These are phyloP conservation scores for Cataglyphis altisquamis DNA, from an alignment of 2,888 invertebrate genomes.

Conservation along the genomic window DNA sequence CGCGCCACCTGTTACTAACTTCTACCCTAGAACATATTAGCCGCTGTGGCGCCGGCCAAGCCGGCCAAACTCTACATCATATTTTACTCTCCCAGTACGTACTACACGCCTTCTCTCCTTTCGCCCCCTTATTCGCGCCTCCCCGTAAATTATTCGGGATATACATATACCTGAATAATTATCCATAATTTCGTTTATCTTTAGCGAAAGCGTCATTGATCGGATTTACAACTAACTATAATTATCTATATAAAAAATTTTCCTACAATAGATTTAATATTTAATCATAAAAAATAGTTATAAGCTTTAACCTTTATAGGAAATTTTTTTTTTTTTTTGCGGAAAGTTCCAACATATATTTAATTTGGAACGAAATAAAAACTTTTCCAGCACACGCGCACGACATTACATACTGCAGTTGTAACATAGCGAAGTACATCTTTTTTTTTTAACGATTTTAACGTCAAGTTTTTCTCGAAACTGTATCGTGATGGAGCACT, in stretches of 20 bases:
- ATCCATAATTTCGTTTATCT: constrained; percentile 82
- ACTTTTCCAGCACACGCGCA: background rate
- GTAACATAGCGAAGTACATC: background rate
- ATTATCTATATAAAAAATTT: background rate
- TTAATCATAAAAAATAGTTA: background rate
- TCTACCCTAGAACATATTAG: constrained; percentile 83
- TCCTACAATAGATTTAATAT: background rate
- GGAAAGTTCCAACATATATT: background rate
- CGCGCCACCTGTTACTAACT: constrained; percentile 86
- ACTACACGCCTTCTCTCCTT: constrained; percentile 52
- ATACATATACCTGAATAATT: constrained; percentile 82
- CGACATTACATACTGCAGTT: background rate
- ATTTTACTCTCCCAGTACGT: constrained; percentile 79
- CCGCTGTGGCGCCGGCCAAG: constrained; percentile 76
- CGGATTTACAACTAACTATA: constrained; percentile 58
- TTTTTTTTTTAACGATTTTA: background rate
- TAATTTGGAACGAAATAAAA: background rate
- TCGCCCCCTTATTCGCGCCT: constrained; percentile 37
- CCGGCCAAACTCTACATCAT: constrained; percentile 82
- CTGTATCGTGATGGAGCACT: background rate
- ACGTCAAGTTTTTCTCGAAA: background rate
- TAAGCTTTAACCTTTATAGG: background rate
- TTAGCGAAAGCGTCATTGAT: constrained; percentile 55
- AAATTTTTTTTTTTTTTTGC: background rate
- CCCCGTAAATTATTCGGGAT: constrained; percentile 61